A percentile compares a stretch with the other conserved stretches of the same genome.
These are phyloP conservation scores for Lagopus muta DNA, from an alignment of 2,113 vertebrate species.

Conservation along the genomic window DNA sequence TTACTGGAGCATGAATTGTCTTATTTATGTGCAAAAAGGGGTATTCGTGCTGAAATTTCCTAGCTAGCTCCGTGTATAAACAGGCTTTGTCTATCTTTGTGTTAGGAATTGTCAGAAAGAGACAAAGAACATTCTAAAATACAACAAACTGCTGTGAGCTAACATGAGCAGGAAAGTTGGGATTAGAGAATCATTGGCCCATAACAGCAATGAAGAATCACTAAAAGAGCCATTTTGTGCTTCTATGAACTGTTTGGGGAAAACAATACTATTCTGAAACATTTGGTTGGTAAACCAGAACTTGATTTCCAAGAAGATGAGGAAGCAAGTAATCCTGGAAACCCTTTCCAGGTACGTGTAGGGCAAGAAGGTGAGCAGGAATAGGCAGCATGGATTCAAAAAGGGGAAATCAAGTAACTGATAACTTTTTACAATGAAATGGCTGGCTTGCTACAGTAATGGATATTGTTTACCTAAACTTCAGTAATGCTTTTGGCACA, in stretches of 20 bases:
- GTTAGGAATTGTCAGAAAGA: neutral
- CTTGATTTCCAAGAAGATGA: neutral
- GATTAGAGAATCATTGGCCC: neutral
- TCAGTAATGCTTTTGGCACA: neutral
- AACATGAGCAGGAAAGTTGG: neutral
- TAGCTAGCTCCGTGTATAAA: neutral
- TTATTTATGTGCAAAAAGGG: neutral
- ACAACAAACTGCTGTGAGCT: neutral
- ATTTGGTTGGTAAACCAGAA: neutral
- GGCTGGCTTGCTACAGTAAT: neutral
- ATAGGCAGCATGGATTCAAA: neutral
- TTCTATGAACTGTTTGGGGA: neutral
- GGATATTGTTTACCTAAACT: neutral
- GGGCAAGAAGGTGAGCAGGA: neutral
- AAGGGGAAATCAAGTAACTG: rapidly evolving
- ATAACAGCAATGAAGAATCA: neutral
- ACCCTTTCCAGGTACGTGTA: neutral
- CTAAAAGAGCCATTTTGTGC: neutral
- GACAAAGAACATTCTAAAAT: neutral
- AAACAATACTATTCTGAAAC: neutral
- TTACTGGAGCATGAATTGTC: neutral
- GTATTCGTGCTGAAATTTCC: neutral
- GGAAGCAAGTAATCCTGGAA: neutral
- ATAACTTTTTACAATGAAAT: neutral
- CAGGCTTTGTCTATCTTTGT: neutral